Conservation (phyloP, 1,140 invertebrate species). For the Drosophila parabipectinata region DNA sequence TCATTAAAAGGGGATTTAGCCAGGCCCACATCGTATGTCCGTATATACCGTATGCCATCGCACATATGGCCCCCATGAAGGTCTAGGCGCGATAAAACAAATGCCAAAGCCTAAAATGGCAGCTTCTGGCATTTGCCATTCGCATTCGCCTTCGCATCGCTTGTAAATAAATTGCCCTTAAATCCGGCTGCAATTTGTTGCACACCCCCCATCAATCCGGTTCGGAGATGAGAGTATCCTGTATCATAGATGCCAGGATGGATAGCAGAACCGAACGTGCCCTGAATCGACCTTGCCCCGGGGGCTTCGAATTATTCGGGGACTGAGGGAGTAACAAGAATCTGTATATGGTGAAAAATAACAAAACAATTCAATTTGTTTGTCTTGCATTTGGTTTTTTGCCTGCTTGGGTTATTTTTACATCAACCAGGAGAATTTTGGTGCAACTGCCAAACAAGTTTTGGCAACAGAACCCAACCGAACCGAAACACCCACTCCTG, state of each 20-base stretch:
- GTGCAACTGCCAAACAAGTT: constrained; percentile 41
- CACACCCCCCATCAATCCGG: constrained; percentile 27
- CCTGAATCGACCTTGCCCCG: neutral
- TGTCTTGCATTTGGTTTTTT: neutral
- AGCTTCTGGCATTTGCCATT: constrained; percentile 57
- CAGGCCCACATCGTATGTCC: constrained; percentile 8
- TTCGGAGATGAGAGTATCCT: constrained; percentile 7
- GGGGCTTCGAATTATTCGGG: neutral
- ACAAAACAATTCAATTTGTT: constrained; percentile 20
- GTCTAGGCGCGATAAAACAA: constrained; percentile 58
- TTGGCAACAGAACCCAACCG: constrained; percentile 29
- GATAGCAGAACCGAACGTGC: constrained; percentile 28
- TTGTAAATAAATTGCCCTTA: constrained; percentile 57
- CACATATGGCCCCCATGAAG: neutral
- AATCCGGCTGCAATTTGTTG: constrained; percentile 64
- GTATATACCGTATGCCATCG: neutral
- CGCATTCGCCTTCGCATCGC: constrained; percentile 8
- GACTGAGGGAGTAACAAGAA: neutral
- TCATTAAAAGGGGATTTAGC: constrained; percentile 55
- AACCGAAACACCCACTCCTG: constrained; percentile 24
- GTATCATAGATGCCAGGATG: constrained; percentile 9
- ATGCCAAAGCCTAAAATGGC: constrained; percentile 69
- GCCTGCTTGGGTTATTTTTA: constrained; percentile 48
- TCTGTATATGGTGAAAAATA: constrained; percentile 23
- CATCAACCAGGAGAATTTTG: constrained; percentile 23